Conservation (phyloP, 2,888 invertebrate species). For the Nephrotoma flavescens region DNA sequence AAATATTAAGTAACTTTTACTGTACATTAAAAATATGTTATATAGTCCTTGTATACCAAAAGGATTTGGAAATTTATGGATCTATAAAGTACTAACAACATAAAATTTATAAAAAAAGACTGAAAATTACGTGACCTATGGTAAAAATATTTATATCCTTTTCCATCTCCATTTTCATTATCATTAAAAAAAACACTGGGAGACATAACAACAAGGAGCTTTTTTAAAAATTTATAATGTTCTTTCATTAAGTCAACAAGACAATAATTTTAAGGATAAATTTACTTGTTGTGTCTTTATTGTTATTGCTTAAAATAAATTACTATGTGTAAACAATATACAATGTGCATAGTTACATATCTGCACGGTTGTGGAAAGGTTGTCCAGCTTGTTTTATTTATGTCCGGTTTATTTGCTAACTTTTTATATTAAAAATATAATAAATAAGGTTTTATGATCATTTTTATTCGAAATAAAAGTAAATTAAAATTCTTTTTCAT, state of each 20-base stretch:
- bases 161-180: background rate
- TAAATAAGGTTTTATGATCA: background rate
- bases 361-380: background rate
- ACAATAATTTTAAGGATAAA: background rate
- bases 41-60: background rate
- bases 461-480: background rate
- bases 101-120: background rate
- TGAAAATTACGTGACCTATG: background rate
- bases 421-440: too few relatives aligned
- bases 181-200: background rate
- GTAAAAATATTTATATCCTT: background rate
- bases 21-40: background rate
- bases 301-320: background rate
- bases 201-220: background rate
- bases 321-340: background rate
- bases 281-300: background rate
- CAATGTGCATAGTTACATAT: background rate
- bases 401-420: background rate
- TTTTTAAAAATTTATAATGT: background rate
- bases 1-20: background rate
- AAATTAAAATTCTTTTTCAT: background rate
- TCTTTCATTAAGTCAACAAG: background rate
- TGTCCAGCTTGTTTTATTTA: background rate
- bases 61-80: background rate
- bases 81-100: background rate